Conservation (phyloP, 2,888 invertebrate genomes). For the Chironomus riparius region DNA sequence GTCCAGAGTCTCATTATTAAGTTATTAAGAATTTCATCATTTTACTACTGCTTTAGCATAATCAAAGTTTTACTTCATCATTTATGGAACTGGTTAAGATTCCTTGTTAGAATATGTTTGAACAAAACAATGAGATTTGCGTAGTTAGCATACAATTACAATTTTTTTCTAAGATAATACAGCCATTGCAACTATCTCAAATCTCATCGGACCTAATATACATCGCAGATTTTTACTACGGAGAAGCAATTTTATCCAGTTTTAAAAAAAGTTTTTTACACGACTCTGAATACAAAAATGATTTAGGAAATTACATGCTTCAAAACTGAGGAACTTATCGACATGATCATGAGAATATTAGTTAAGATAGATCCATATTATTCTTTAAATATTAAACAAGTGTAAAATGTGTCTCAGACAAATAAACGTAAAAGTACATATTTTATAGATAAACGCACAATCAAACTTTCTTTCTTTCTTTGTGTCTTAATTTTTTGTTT, state of each 20-base stretch:
- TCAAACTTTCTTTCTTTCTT: background rate
- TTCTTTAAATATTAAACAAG: background rate
- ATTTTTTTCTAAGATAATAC: background rate
- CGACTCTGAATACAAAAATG: background rate
- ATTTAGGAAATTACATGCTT: too few relatives aligned
- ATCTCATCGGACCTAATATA: background rate
- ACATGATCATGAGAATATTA: background rate
- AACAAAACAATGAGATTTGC: background rate
- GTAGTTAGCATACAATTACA: background rate
- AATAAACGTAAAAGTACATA: background rate
- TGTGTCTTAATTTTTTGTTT: background rate
- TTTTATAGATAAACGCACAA: background rate
- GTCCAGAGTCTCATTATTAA: background rate
- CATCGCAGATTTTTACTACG: too few relatives aligned
- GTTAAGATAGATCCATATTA: background rate
- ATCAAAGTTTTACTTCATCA: background rate
- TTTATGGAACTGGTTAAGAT: conserved; percentile 1
- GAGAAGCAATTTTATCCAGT: too few relatives aligned
- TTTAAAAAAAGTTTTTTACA: too few relatives aligned
- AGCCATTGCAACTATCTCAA: background rate
- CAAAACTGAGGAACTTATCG: background rate
- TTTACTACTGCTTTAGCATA: background rate
- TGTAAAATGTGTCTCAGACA: background rate
- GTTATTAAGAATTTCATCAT: background rate
- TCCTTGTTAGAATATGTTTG: background rate